These are phyloP conservation scores for Archilochus colubris DNA, from an alignment of 2,113 vertebrate species.

Conservation along the genomic window DNA sequence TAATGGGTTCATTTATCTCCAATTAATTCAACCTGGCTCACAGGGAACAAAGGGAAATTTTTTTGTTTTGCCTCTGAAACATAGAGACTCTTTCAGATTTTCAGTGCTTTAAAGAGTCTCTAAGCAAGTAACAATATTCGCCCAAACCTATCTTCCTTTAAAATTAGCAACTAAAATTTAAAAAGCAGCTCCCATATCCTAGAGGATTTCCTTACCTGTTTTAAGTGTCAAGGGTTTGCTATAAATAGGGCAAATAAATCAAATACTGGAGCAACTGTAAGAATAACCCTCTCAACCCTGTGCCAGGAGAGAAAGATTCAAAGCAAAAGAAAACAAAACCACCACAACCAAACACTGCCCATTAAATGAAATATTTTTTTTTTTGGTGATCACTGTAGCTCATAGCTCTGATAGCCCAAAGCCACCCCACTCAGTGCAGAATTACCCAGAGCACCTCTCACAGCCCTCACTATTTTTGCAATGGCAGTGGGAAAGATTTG, in stretches of 20 bases:
- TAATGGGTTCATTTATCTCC: neutral
- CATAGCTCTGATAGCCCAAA: neutral
- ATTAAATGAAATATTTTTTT: neutral
- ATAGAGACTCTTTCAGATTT: neutral
- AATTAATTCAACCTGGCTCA: neutral
- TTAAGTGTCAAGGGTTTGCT: neutral
- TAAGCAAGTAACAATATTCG: neutral
- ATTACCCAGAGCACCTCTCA: neutral
- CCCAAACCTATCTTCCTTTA: neutral
- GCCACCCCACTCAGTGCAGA: neutral
- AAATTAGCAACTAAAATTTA: conserved; percentile 13
- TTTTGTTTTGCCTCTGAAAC: neutral
- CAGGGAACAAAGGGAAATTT: neutral
- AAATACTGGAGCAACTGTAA: neutral
- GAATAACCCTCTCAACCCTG: neutral
- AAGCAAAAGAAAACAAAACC: neutral
- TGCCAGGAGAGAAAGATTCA: neutral
- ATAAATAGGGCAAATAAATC: neutral
- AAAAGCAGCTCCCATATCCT: neutral
- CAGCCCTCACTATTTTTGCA: neutral
- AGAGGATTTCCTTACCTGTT: neutral
- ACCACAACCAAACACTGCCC: neutral
- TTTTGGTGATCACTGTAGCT: neutral
- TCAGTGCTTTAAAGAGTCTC: neutral
- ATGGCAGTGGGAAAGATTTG: rapidly evolving